Evolutionary conservation across 2,888 invertebrate species (phyloP).

Genomic region (Nomada hirtipes): DNA sequence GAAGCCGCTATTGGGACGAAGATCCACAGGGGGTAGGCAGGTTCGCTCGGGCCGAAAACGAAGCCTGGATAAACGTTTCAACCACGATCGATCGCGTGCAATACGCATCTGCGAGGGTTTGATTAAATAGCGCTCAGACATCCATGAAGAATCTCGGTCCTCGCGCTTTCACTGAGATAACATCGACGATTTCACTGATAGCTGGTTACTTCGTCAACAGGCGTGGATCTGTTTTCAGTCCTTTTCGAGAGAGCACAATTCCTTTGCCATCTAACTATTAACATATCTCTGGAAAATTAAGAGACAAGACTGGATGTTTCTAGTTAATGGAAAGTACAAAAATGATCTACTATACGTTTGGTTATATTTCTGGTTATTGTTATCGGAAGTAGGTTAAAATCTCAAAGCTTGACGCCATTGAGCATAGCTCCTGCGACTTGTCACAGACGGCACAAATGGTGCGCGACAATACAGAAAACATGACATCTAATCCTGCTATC

Average conservation of each 20-base stretch:
- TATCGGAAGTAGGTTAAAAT: neutral
- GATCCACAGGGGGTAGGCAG: neutral
- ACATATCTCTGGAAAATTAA: constrained; percentile 2
- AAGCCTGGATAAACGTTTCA: constrained; percentile 24
- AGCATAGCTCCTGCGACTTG: neutral
- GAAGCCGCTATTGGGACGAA: neutral
- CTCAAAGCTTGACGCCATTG: neutral
- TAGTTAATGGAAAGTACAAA: no score
- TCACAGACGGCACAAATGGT: neutral
- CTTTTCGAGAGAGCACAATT: neutral
- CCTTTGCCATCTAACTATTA: no score
- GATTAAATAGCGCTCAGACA: constrained; percentile 45
- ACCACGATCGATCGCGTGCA: constrained; percentile 34
- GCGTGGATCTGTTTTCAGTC: constrained; percentile 11
- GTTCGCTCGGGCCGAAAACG: constrained; percentile 24
- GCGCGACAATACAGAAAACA: neutral
- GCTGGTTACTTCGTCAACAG: constrained; percentile 34
- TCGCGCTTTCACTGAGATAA: constrained; percentile 53
- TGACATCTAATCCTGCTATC: neutral
- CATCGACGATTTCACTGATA: constrained; percentile 49
- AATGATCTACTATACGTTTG: no score
- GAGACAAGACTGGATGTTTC: neutral
- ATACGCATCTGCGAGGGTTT: constrained; percentile 19
- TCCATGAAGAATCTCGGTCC: constrained; percentile 51
- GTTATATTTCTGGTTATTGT: no score